These are phyloP conservation scores for Cololabis saira DNA, from an alignment of 2,113 vertebrate genomes.

Conservation along the genomic window DNA sequence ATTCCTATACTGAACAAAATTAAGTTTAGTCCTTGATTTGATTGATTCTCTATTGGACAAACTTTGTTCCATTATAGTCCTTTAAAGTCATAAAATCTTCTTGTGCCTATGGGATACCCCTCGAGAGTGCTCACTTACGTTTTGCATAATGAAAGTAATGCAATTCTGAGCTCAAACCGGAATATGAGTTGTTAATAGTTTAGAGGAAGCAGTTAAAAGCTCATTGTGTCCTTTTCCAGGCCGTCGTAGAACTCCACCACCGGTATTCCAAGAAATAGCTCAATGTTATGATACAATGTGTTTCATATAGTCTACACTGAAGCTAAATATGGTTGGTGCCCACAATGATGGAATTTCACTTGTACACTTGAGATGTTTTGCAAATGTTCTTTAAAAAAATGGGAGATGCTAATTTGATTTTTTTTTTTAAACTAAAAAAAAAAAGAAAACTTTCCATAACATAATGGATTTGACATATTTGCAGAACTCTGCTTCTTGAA, in stretches of 20 bases:
- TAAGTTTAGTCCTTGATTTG: too few relatives aligned
- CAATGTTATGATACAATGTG: constrained; percentile 24
- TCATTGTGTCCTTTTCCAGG: neutral
- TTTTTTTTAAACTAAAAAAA: neutral
- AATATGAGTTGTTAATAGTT: neutral
- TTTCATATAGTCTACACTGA: constrained; percentile 32
- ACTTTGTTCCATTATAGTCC: too few relatives aligned
- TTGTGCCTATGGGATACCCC: too few relatives aligned
- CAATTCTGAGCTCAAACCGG: too few relatives aligned
- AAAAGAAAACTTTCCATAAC: neutral
- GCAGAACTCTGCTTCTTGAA: constrained; percentile 70
- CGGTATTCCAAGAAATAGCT: neutral
- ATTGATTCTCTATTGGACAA: too few relatives aligned
- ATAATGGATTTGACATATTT: constrained; percentile 60
- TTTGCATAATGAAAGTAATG: neutral
- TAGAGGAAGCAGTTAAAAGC: neutral
- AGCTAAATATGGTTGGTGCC: constrained; percentile 14
- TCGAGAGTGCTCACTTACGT: too few relatives aligned
- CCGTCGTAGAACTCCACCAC: neutral
- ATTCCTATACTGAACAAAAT: too few relatives aligned
- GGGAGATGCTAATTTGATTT: constrained; percentile 16
- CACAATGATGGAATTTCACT: constrained; percentile 38
- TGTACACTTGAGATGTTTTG: constrained; percentile 13
- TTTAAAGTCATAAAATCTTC: too few relatives aligned
- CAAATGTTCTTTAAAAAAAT: constrained; percentile 20